Conservation (phyloP, 53 echinoderm and acorn worm genomes). For the Mesocentrotus franciscanus region DNA sequence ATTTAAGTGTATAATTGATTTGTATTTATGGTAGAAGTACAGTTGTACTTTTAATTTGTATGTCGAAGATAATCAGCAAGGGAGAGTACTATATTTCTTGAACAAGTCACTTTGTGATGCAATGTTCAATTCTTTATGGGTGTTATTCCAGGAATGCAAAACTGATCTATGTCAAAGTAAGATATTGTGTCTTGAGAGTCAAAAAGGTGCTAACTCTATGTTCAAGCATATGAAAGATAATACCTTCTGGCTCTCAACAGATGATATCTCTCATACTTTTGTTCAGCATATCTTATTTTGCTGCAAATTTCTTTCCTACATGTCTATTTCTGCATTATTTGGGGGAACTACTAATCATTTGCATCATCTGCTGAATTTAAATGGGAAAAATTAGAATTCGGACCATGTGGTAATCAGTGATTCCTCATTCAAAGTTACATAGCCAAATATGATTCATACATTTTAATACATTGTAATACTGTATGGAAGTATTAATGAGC, state of each 20-base stretch:
- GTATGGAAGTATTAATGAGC: no score
- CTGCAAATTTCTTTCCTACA: not conserved
- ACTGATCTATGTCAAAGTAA: not conserved
- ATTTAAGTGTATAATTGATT: slow-evolving; percentile 1
- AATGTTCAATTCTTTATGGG: not conserved
- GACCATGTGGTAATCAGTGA: not conserved
- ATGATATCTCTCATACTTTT: not conserved
- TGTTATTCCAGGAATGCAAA: not conserved
- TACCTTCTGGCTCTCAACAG: no score
- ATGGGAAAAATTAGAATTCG: not conserved
- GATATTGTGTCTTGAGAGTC: not conserved
- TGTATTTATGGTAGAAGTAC: not conserved
- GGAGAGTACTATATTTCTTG: not conserved
- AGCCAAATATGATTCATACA: not conserved
- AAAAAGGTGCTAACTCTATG: no score
- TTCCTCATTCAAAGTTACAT: not conserved
- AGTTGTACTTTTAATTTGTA: not conserved
- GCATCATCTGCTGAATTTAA: not conserved
- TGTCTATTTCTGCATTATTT: no score
- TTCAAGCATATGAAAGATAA: no score
- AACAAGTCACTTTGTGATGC: not conserved
- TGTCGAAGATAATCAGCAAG: not conserved
- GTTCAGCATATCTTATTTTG: not conserved
- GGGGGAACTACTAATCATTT: no score
- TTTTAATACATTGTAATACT: not conserved